Conservation (phyloP, 2,797 vertebrate species). For the Melanotaenia trifasciata region DNA sequence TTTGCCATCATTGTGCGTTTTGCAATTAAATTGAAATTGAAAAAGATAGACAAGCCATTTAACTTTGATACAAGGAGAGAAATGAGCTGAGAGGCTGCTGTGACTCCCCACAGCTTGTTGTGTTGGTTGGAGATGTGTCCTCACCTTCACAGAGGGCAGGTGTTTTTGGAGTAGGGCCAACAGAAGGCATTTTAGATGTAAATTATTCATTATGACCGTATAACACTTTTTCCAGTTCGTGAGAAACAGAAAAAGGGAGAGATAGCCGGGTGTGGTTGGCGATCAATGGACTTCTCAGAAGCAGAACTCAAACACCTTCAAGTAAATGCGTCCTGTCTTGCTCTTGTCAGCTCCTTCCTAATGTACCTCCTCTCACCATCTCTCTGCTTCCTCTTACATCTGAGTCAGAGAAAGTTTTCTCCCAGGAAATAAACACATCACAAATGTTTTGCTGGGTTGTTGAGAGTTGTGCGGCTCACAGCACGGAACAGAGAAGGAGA, state of each 20-base stretch:
- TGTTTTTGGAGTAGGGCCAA: constrained; percentile 52
- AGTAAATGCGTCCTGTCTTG: constrained; percentile 36
- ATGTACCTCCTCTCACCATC: neutral
- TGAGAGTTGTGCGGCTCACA: constrained; percentile 35
- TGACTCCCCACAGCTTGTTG: neutral
- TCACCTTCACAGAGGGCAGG: constrained; percentile 35
- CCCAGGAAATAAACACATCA: constrained; percentile 43
- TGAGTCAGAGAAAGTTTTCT: constrained; percentile 36
- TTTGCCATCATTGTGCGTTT: neutral
- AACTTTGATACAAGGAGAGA: neutral
- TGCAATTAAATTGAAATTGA: neutral
- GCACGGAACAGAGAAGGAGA: neutral
- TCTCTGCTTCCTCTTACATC: constrained; percentile 17
- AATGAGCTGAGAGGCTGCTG: neutral
- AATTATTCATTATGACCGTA: constrained; percentile 78
- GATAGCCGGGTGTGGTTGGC: constrained; percentile 48
- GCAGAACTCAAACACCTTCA: constrained; percentile 56
- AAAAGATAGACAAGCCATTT: constrained; percentile 1
- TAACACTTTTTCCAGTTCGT: constrained; percentile 64
- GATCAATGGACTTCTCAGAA: constrained; percentile 82
- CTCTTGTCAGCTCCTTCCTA: constrained; percentile 23
- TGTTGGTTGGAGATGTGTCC: constrained; percentile 6
- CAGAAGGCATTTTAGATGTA: constrained; percentile 66
- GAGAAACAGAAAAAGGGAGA: constrained; percentile 23
- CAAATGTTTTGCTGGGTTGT: constrained; percentile 36